Conservation (phyloP, 2,797 vertebrate species). For the Gambelia wislizenii region DNA sequence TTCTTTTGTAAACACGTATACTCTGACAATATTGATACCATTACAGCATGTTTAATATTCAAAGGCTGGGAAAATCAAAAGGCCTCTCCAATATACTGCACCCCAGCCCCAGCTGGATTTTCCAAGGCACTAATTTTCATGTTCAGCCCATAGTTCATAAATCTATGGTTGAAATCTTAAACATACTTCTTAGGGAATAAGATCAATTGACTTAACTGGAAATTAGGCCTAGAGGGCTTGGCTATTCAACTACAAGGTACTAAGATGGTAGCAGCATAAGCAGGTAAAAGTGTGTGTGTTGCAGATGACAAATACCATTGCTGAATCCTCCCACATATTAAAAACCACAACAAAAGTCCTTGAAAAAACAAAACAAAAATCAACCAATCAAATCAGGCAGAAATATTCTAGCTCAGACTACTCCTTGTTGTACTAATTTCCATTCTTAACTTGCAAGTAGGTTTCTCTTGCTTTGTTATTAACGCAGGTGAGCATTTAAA, state of each 20-base stretch:
- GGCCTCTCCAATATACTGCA: background rate
- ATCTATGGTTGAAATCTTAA: background rate
- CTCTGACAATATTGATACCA: slow-evolving; percentile 1
- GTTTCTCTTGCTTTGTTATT: background rate
- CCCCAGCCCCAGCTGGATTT: background rate
- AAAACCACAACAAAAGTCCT: background rate
- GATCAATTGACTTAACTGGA: no score
- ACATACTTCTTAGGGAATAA: background rate
- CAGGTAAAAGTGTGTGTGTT: background rate
- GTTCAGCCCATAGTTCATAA: background rate
- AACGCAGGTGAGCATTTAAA: background rate
- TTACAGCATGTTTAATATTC: background rate
- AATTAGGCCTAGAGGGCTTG: background rate
- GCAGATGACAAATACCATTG: background rate
- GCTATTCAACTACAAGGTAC: background rate
- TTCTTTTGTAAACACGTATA: background rate
- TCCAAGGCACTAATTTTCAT: background rate
- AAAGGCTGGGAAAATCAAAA: slow-evolving; percentile 1
- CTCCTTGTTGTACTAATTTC: background rate
- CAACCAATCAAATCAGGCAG: background rate
- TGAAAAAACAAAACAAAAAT: background rate
- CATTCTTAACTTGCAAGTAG: background rate
- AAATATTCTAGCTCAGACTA: background rate
- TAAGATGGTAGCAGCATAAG: background rate
- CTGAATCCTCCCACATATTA: background rate